Evolutionary conservation across 2,797 vertebrate genomes (phyloP), one percentile per base, ranked within the genome.

Genomic region (Cryptoblepharus egeriae): DNA sequence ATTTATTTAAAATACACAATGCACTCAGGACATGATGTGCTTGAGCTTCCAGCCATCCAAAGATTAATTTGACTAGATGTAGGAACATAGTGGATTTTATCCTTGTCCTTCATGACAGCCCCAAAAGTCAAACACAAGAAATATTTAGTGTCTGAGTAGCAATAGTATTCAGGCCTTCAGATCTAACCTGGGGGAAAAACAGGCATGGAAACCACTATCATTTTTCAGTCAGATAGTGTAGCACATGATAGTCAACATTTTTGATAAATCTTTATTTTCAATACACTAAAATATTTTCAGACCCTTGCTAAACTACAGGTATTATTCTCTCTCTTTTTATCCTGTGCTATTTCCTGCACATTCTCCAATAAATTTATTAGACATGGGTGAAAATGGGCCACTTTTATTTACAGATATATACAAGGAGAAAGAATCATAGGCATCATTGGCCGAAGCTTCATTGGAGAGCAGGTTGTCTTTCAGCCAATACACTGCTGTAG

Each of bases 141-240:
- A 95, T 91, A 92, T 94, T 92, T 95, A 96, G 92, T 87, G 92
- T 95, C 93, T 94, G 92, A 91, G 96, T 93, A 89, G 94, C 93
- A 85, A 94, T 95, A 95, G 96, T 96, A 88, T 95, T 92, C 18
- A 94, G 95, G 93, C 95, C 94, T 80, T 90, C 94, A 88, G 95
- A 95, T 91, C 87, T 58, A 45, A 93, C 92, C 15, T 95, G 93
- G 93, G 96, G 52, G n/a, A 37, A 60, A 52, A 32, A 92, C 89
- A 95, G 95, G 95, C 96, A 97, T 89, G 93, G 93, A 60, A 77
- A 92, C 73, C 95, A 94, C 93, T 95, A 95, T 91, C 95, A 95
- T 91, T 93, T 96, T 90, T 94, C 96, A 95, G 95, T 97, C 89
- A 97, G 96, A 96, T 97, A 95, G 92, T 82, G 86, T 86, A 93